Conservation (phyloP, 1,140 invertebrate species). For the Drosophila lacertosa region DNA sequence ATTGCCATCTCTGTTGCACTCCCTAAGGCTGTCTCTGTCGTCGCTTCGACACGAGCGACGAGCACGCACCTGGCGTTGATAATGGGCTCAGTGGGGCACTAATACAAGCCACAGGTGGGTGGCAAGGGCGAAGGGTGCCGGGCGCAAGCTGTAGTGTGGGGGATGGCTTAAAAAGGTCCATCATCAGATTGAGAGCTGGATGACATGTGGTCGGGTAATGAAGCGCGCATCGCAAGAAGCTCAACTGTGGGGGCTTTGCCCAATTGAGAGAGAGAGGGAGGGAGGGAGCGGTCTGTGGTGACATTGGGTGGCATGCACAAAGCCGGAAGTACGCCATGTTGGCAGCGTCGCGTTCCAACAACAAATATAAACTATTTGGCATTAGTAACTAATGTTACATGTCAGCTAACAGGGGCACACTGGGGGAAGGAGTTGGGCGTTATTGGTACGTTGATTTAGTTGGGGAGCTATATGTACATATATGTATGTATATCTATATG, state of each 20-base stretch:
- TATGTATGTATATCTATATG: background rate
- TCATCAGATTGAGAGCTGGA: constrained; percentile 30
- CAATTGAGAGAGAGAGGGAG: too few relatives aligned
- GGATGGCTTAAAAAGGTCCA: background rate
- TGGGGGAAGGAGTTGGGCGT: background rate
- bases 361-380: constrained; percentile 48
- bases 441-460: background rate
- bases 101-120: background rate
- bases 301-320: constrained; percentile 24
- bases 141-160: background rate
- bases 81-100: constrained; percentile 38
- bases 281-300: too few relatives aligned
- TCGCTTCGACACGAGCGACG: constrained; percentile 54
- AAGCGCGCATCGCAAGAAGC: constrained; percentile 20
- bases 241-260: background rate
- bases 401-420: background rate
- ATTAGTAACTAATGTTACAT: constrained; percentile 45
- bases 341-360: constrained; percentile 43
- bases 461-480: background rate
- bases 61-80: constrained; percentile 74
- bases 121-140: background rate
- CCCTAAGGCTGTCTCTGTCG: too few relatives aligned
- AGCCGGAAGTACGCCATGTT: constrained; percentile 52
- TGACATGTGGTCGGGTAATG: constrained; percentile 29
- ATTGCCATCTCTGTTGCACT: too few relatives aligned